A percentile compares a stretch with the other conserved stretches of the same genome.
Evolutionary conservation across 2,797 vertebrate genomes (phyloP).

Genomic region (Thunnus albacares): DNA sequence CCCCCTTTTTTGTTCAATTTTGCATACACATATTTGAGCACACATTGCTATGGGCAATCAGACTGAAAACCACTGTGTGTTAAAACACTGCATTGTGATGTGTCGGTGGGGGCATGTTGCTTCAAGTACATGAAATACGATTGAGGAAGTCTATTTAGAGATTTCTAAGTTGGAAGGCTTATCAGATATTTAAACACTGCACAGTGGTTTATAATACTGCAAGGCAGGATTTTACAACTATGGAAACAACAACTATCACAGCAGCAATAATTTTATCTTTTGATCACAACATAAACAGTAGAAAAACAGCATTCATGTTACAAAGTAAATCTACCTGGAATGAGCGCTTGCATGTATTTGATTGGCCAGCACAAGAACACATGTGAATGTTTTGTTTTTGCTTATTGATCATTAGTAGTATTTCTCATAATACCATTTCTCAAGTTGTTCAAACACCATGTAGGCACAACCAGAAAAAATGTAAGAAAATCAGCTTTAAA

Average conservation of each 20-base stretch:
- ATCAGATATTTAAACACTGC: neutral
- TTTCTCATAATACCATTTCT: neutral
- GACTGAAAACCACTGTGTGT: too few relatives aligned
- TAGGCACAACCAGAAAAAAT: neutral
- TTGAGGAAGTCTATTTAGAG: neutral
- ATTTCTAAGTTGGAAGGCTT: neutral
- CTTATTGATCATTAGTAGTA: neutral
- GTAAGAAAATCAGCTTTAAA: constrained; percentile 10
- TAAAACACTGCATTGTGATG: neutral
- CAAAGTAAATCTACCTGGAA: neutral
- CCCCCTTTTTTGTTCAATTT: too few relatives aligned
- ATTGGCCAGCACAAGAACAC: neutral
- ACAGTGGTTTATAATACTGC: neutral
- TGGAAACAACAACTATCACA: neutral
- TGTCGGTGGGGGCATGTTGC: too few relatives aligned
- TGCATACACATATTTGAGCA: neutral
- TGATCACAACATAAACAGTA: neutral
- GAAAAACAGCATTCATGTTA: neutral
- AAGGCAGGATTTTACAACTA: neutral
- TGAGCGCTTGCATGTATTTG: neutral
- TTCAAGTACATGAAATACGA: neutral
- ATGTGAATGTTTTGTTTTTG: too few relatives aligned
- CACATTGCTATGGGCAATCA: neutral
- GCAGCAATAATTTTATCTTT: neutral
- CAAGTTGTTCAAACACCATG: neutral